Base-by-base conservation (phyloP, 2,113 vertebrate species). In the Grantiella picta region DNA sequence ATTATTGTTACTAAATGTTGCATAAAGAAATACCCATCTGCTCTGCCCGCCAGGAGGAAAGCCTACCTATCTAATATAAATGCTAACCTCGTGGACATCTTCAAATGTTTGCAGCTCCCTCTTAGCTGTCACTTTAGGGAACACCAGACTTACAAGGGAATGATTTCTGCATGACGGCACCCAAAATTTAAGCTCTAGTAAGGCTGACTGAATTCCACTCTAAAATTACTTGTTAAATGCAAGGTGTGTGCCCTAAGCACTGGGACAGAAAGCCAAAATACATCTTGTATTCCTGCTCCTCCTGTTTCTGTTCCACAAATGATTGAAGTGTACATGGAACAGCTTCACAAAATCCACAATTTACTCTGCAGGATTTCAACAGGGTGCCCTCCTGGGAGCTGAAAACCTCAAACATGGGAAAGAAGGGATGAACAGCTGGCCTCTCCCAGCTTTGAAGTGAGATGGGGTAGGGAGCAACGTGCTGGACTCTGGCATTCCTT, bases 391-490 rank as follows among this genome's bases (percentile, higher is more conserved):
- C 23, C 44, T 25, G 44, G 23, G 35, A 75, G 36, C 25, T 42
- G 27, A 77, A 90, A 83, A 7, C 15, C 22, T 83, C 23, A 70
- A 35, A 52, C 9, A 16, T 0, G 0, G 59, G 47, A 71, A 47
- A 40, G 31, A 63, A 77, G 25, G 20, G 12, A 60, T 10, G 4
- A 6, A 35, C 0, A 1, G 24, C 23, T 5, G 35, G 14, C 25
- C 7, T 38, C 14, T 79, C n/a, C 53, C 28, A 64, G 2, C 28
- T 61, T 24, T 2, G 5, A 56, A 49, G 69, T 7, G 36, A 60
- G 38, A 16, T 0, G 2, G 11, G 11, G 15, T 28, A 59, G 24
- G 53, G 65, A 61, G 6, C 25, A 42, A 4, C 0, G 0, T 54
- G 16, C 24, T 59, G 69, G n/a, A 50, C 13, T 50, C 40, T 66